A percentile compares a stretch with the other conserved stretches of the same genome.
Evolutionary conservation across 2,113 vertebrate species (phyloP).

Genomic region (Mormyrus lacerda): DNA sequence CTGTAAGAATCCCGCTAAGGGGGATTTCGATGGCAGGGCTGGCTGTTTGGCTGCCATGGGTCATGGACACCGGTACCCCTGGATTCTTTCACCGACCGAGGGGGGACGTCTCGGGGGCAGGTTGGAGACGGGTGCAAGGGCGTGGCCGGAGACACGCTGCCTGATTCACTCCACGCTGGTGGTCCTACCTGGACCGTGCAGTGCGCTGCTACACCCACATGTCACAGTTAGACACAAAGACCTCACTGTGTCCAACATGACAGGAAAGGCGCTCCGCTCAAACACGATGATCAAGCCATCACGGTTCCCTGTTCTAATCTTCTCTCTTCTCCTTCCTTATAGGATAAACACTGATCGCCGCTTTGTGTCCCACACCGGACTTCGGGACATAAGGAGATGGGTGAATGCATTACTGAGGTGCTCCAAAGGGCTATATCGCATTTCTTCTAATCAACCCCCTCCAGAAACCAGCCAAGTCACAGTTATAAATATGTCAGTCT

Average conservation of each 20-base stretch:
- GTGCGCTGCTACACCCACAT: background rate
- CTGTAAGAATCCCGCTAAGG: background rate
- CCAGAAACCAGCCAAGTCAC: background rate
- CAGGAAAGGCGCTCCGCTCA: background rate
- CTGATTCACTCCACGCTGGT: background rate
- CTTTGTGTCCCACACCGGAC: conserved; percentile 6
- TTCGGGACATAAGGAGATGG: conserved; percentile 46
- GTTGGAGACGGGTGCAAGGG: background rate
- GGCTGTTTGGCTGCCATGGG: background rate
- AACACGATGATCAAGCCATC: background rate
- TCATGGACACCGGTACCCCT: background rate
- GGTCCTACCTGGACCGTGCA: background rate
- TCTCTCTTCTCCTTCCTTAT: background rate
- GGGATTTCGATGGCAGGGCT: background rate
- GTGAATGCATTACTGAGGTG: conserved; percentile 46
- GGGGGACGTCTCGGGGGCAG: background rate
- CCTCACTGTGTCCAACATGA: background rate
- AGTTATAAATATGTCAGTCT: conserved; percentile 27
- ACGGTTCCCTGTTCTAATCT: background rate
- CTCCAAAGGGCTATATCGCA: conserved; percentile 25
- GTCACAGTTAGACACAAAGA: background rate
- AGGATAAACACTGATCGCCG: background rate
- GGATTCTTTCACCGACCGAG: background rate
- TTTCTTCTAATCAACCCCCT: background rate
- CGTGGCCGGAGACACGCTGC: background rate